Conservation (phyloP, 2,797 vertebrate genomes). For the Phoxinus dragarum region DNA sequence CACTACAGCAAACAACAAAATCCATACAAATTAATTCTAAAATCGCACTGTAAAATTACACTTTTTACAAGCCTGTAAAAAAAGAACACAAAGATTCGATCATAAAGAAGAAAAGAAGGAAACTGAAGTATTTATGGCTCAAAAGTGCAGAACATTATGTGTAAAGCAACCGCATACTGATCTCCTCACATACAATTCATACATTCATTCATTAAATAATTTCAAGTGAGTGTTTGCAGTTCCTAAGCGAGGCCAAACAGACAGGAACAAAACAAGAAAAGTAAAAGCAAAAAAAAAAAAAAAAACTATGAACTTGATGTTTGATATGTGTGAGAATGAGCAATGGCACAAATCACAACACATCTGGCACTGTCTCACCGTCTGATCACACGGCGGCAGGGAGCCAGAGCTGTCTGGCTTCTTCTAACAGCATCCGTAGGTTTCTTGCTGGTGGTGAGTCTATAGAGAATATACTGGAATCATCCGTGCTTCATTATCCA, state of each 20-base stretch:
- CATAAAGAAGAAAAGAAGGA: constrained; percentile 56
- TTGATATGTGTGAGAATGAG: constrained; percentile 29
- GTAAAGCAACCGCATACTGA: constrained; percentile 52
- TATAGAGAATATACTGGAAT: constrained; percentile 28
- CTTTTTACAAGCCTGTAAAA: constrained; percentile 64
- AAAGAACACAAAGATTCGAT: constrained; percentile 47
- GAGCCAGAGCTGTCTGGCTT: constrained; percentile 12
- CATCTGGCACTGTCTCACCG: constrained; percentile 16
- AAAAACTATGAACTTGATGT: background rate
- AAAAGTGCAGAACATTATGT: constrained; percentile 67
- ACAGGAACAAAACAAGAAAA: constrained; percentile 1
- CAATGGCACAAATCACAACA: constrained; percentile 49
- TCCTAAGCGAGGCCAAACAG: constrained; percentile 28
- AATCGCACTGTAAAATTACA: constrained; percentile 53
- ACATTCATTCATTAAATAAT: constrained; percentile 56
- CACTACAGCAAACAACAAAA: constrained; percentile 34
- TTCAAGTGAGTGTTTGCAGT: constrained; percentile 53
- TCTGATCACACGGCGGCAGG: constrained; percentile 17
- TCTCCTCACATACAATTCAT: constrained; percentile 48
- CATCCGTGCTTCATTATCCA: constrained; percentile 20
- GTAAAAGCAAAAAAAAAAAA: background rate
- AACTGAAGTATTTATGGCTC: constrained; percentile 76
- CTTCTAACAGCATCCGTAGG: background rate
- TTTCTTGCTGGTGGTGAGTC: constrained; percentile 39
- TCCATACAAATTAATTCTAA: constrained; percentile 15